phyloP scores from a whole-genome alignment of 2,888 invertebrate genomes.

The Nebria brevicollis region DNA sequence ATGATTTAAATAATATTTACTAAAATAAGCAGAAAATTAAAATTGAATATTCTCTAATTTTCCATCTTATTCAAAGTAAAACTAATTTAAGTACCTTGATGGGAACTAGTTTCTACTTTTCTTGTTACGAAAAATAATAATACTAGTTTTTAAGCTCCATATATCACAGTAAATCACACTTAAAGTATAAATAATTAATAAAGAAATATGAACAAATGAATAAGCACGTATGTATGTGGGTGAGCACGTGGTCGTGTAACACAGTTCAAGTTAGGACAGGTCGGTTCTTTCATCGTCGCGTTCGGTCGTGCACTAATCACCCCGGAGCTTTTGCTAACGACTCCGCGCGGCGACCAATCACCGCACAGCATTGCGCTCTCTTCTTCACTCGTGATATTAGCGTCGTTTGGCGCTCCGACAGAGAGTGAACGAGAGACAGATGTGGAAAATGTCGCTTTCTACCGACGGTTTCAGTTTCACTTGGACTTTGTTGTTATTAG shows the following conservation, averaged over 20 bases:
- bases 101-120: too few relatives aligned
- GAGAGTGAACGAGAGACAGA: background rate
- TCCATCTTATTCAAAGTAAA: too few relatives aligned
- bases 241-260: background rate
- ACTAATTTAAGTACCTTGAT: too few relatives aligned
- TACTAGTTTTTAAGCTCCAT: too few relatives aligned
- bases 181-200: background rate
- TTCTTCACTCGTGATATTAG: background rate
- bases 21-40: too few relatives aligned
- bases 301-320: constrained; percentile 1
- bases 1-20: too few relatives aligned
- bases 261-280: background rate
- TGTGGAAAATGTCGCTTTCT: constrained; percentile 8
- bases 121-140: too few relatives aligned
- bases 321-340: background rate
- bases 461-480: constrained; percentile 17
- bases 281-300: background rate
- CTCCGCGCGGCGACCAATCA: background rate
- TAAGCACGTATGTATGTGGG: background rate
- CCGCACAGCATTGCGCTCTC: background rate
- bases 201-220: background rate
- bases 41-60: too few relatives aligned
- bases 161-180: background rate
- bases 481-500: constrained; percentile 23
- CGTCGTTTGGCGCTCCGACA: background rate